phyloP scores from a whole-genome alignment of 2,888 invertebrate genomes.

The Scaptomyza polygonia region DNA sequence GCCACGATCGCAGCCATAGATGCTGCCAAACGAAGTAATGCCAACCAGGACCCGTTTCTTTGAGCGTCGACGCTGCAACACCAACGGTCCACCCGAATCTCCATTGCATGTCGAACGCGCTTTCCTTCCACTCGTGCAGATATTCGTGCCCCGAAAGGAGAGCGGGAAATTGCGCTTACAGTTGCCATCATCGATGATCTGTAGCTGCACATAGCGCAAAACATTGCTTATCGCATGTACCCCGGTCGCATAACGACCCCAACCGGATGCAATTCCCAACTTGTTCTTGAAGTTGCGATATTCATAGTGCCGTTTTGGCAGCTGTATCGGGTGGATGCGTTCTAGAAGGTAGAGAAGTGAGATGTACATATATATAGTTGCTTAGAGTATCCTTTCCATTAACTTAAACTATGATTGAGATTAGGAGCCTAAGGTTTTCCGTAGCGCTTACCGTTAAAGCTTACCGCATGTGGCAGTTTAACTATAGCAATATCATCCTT shows the following conservation, averaged over 20 bases:
- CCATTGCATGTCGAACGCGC: conserved; percentile 85
- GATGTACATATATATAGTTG: too few relatives aligned
- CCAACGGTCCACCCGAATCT: conserved; percentile 84
- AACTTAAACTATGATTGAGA: not conserved
- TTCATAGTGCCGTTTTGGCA: conserved; percentile 82
- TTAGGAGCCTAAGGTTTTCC: too few relatives aligned
- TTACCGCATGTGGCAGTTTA: conserved; percentile 77
- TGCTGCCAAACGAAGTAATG: conserved; percentile 83
- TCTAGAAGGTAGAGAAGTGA: conserved; percentile 64
- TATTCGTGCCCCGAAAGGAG: conserved; percentile 82
- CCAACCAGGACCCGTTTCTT: conserved; percentile 81
- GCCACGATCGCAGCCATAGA: conserved; percentile 82
- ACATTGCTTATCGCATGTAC: conserved; percentile 83
- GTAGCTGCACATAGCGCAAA: conserved; percentile 83
- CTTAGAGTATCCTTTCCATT: too few relatives aligned
- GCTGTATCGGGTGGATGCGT: conserved; percentile 82
- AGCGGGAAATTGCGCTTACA: conserved; percentile 84
- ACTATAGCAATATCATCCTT: conserved; percentile 83
- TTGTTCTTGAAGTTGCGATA: conserved; percentile 81
- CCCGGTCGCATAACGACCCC: conserved; percentile 84
- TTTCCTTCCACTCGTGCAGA: conserved; percentile 83
- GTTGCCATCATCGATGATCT: conserved; percentile 82
- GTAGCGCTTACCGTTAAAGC: conserved; percentile 76
- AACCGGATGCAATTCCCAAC: conserved; percentile 84
- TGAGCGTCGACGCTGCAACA: conserved; percentile 74